These are phyloP conservation scores for Antheraea pernyi DNA, from an alignment of 1,140 invertebrate genomes.

Conservation along the genomic window DNA sequence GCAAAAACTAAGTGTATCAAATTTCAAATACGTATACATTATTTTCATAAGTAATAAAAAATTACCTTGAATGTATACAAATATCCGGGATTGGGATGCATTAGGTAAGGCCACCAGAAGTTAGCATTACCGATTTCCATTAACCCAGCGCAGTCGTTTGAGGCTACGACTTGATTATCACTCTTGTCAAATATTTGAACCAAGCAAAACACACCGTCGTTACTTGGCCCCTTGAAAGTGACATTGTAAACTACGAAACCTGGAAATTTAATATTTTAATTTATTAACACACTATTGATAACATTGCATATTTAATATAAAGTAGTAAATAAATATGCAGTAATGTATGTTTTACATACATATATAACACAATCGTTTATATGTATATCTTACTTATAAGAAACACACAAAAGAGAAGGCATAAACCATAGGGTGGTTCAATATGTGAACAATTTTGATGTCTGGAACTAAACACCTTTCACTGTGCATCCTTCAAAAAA, in stretches of 20 bases:
- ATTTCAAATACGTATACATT: too few relatives aligned
- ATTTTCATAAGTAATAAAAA: background rate
- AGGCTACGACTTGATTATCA: constrained; percentile 75
- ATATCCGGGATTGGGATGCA: constrained; percentile 91
- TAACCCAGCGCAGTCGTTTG: constrained; percentile 77
- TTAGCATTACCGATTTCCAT: constrained; percentile 85
- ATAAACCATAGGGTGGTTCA: too few relatives aligned
- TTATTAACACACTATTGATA: background rate
- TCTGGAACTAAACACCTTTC: too few relatives aligned
- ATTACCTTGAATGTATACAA: constrained; percentile 89
- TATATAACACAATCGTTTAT: too few relatives aligned
- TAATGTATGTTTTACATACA: too few relatives aligned
- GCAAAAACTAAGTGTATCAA: too few relatives aligned
- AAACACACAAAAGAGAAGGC: too few relatives aligned
- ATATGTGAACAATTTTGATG: too few relatives aligned
- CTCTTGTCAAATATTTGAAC: constrained; percentile 73
- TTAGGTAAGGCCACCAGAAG: constrained; percentile 97
- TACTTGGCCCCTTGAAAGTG: constrained; percentile 45
- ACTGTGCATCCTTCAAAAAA: too few relatives aligned
- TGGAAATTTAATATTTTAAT: constrained; percentile 17
- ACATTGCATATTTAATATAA: too few relatives aligned
- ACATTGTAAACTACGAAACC: constrained; percentile 69
- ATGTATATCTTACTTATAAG: too few relatives aligned
- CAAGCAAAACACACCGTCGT: constrained; percentile 48
- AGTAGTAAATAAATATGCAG: too few relatives aligned